These are phyloP conservation scores for Rotaria magnacalcarata DNA, from an alignment of 2,888 invertebrate species.

Conservation along the genomic window DNA sequence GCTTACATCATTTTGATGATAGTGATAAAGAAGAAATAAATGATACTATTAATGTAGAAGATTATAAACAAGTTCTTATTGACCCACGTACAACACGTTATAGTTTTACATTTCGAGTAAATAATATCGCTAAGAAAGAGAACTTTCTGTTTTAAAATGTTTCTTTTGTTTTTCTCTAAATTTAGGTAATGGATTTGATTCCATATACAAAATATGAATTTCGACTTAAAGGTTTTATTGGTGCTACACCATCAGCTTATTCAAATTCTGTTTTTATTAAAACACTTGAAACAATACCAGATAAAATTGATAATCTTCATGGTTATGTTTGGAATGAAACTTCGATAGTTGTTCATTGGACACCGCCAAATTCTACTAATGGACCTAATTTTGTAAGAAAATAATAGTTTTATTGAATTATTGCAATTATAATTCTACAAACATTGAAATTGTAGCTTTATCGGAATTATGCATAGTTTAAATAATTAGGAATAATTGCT, in stretches of 20 bases:
- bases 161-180: background rate
- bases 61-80: slow-evolving; percentile 18
- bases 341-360: background rate
- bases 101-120: slow-evolving; percentile 30
- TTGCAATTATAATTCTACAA: too few relatives aligned
- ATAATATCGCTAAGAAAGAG: too few relatives aligned
- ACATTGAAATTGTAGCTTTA: too few relatives aligned
- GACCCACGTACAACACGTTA: background rate
- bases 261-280: background rate
- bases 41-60: background rate
- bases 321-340: slow-evolving; percentile 10
- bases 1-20: background rate
- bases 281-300: slow-evolving; percentile 14
- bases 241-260: background rate
- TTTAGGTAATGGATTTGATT: slow-evolving; percentile 9
- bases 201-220: slow-evolving; percentile 32
- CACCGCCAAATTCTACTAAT: background rate
- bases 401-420: background rate
- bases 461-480: too few relatives aligned
- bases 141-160: too few relatives aligned
- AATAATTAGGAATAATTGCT: too few relatives aligned
- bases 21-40: background rate
- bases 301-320: background rate
- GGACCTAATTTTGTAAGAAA: slow-evolving; percentile 27
- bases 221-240: slow-evolving; percentile 2